Evolutionary conservation across 2,113 vertebrate genomes (phyloP).

Genomic region (Sakesphorus luctuosus): DNA sequence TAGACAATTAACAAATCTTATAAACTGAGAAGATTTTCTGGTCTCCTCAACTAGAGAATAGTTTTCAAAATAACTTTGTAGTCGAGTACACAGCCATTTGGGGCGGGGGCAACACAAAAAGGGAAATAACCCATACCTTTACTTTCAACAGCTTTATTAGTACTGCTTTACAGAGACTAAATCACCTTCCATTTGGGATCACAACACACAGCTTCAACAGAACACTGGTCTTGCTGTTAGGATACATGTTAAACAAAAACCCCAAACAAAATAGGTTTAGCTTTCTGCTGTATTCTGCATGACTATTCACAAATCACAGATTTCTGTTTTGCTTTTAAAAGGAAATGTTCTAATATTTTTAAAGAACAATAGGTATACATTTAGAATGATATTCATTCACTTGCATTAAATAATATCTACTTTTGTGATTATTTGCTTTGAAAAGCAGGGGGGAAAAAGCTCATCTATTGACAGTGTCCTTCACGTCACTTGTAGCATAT

Average conservation of each 20-base stretch:
- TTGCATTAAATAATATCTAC: background rate
- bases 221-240: background rate
- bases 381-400: background rate
- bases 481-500: background rate
- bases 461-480: background rate
- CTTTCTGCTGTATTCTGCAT: background rate
- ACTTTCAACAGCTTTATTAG: background rate
- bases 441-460: background rate
- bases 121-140: background rate
- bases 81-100: background rate
- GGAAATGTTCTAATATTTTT: background rate
- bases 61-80: background rate
- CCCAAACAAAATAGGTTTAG: background rate
- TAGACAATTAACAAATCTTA: background rate
- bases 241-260: background rate
- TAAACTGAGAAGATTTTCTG: background rate
- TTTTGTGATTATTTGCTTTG: background rate
- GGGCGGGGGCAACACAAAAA: background rate
- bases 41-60: background rate
- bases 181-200: too few relatives aligned
- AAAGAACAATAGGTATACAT: background rate
- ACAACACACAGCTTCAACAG: fast-evolving
- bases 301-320: background rate
- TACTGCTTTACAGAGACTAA: background rate
- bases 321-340: background rate